Evolutionary conservation across 2,113 vertebrate genomes (phyloP), one percentile per base, ranked within the genome.

Genomic region (Oenanthe oenanthe): DNA sequence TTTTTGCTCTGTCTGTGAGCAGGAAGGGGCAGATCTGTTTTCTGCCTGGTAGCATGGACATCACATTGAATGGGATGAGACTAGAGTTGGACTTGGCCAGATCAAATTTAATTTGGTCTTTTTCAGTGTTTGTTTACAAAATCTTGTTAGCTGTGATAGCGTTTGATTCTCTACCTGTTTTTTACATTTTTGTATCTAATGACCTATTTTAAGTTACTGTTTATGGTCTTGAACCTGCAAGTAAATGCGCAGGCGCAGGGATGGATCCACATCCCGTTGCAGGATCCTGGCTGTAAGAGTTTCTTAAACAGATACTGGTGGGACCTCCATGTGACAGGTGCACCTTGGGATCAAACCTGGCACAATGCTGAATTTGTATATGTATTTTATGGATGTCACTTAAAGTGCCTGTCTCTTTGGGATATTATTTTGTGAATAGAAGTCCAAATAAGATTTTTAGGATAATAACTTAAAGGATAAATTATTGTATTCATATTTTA

Each of bases 71-170:
- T n/a, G 36, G 40, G 40, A 66, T 63, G 70, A 93, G 54, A 62
- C 78, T 58, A 78, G 36, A 76, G 62, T 14, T 48, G 43, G 50
- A 48, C 87, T 81, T 86, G 78, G 68, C 89, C 92, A 76, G 73
- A 94, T 67, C 54, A 85, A 81, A 92, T 67, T 91, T 88, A 94
- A 68, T 63, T 96, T 96, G 90, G 78, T 93, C 97, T 96, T 95
- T 96, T 96, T 93, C 58, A 60, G 48, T 94, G 58, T 88, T 88
- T 98, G 96, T 97, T 98, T 98, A 98, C 97, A 98, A 88, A 95
- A 91, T 77, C 81, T 93, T 93, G 66, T 86, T 96, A 97, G 94
- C 97, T 97, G 94, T 92, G 95, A 88, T 87, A 97, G 89, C 92
- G 31, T 97, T 93, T 91, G 61, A 60, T 57, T 60, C 58, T 48